Base-by-base conservation (phyloP, 2,797 vertebrate genomes). In the Manis javanica region DNA sequence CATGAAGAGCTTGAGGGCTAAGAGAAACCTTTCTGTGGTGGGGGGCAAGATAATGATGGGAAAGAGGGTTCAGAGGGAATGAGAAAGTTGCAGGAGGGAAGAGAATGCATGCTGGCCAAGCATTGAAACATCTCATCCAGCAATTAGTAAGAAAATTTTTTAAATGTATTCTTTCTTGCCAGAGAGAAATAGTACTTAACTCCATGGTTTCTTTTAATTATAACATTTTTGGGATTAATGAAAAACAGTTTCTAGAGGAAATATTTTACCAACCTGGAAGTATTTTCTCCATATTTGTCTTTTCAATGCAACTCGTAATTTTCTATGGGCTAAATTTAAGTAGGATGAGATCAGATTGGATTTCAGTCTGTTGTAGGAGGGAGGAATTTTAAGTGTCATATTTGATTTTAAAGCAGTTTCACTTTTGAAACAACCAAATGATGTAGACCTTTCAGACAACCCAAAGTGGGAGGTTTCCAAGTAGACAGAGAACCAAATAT, bases 391-490 rank as follows among this genome's bases (percentile, higher is more conserved):
- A 90, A 66, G 39, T 46, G 85, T n/a, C 23, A 87, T 71, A 59
- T 71, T 55, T 66, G 26, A 89, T 91, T 89, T 96, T 92, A 61
- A 90, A 93, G 13, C 3, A 63, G 53, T 89, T 82, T 78, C 26
- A 53, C 19, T 69, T 92, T 71, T 19, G 21, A 83, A 31, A 72
- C 26, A 77, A 82, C 69, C 34, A 55, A 96, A 61, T 71, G n/a
- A 59, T 16, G 24, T 61, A 83, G 46, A 34, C 2, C 23, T 75
- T 90, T 95, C 12, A 85, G 46, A 90, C 14, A 66, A 86, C 39
- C 12, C 10, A 11, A 79, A 93, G 71, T 42, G 5, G 51, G n/a
- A 88, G 26, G 8, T 61, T 93, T 90, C n/a, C 42, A 53, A 71
- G 26, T 51, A 93, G 24, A 85, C 29, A 66, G 0, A 75, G 26